These are phyloP conservation scores for Euglossa dilemma DNA, from an alignment of 1,140 invertebrate genomes.

Conservation along the genomic window DNA sequence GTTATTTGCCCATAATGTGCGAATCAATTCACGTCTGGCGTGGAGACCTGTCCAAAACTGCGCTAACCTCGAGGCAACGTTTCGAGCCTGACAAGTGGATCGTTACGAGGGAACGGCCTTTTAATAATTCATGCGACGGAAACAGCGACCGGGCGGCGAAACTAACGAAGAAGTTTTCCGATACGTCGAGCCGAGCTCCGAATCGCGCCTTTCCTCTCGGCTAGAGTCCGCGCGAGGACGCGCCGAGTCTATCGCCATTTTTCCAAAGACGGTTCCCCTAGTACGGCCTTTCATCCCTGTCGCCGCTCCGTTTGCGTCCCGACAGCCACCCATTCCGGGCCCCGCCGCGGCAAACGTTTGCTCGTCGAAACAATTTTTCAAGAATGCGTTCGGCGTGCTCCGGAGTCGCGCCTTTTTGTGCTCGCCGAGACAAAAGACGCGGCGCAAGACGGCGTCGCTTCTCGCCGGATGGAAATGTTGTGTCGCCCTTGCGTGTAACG, in stretches of 20 bases:
- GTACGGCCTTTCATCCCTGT: too few species aligned
- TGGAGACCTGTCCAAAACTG: background rate
- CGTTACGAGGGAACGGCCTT: constrained; percentile 16
- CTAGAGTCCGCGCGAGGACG: constrained; percentile 8
- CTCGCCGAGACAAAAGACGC: background rate
- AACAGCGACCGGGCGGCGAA: background rate
- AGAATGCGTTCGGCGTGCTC: background rate
- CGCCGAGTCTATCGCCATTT: constrained; percentile 55
- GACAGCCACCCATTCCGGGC: background rate
- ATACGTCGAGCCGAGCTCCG: constrained; percentile 28
- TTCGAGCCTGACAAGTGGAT: constrained; percentile 20
- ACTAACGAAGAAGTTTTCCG: constrained; percentile 51
- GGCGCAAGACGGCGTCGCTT: background rate
- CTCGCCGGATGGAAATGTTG: background rate
- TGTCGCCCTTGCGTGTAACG: too few species aligned
- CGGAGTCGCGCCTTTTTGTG: background rate
- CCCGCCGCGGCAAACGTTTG: constrained; percentile 12
- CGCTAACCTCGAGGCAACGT: constrained; percentile 16
- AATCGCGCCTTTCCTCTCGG: too few species aligned
- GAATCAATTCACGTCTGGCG: constrained; percentile 12
- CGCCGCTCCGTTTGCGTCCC: constrained; percentile 11
- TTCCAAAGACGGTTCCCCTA: constrained; percentile 42
- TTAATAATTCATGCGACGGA: constrained; percentile 59
- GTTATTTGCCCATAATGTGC: constrained; percentile 7
- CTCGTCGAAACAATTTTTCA: constrained; percentile 34